phyloP scores from a whole-genome alignment of 2,888 invertebrate genomes.

The Chaetoderma sp. region DNA sequence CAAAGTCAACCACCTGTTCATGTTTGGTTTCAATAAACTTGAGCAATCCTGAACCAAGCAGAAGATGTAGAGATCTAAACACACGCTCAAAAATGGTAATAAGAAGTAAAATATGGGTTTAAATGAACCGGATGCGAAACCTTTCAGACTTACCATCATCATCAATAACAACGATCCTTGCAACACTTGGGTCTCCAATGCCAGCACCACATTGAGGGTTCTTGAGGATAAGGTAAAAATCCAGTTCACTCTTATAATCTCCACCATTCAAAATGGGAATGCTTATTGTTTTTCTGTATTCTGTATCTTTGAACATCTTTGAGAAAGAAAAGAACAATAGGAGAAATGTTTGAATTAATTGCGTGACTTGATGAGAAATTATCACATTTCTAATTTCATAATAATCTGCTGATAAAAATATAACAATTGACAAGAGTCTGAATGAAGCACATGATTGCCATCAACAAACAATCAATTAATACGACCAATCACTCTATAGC shows the following conservation, averaged over 20 bases:
- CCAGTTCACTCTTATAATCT: slow-evolving; percentile 61
- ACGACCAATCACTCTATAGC: no score
- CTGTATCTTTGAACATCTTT: slow-evolving; percentile 61
- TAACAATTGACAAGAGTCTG: not conserved
- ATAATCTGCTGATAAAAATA: no score
- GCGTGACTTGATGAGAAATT: not conserved
- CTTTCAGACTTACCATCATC: slow-evolving; percentile 67
- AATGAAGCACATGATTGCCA: no score
- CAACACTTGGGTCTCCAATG: slow-evolving; percentile 62
- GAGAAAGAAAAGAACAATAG: not conserved
- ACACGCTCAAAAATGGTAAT: no score
- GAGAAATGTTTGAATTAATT: slow-evolving; percentile 1
- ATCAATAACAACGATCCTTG: slow-evolving; percentile 64
- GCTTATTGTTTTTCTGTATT: slow-evolving; percentile 56
- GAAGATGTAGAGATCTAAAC: no score
- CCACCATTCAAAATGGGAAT: slow-evolving; percentile 65
- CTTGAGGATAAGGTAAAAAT: slow-evolving; percentile 64
- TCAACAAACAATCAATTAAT: no score
- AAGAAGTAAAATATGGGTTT: not conserved
- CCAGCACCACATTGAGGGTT: slow-evolving; percentile 55
- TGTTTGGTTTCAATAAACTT: no score
- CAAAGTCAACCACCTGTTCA: no score
- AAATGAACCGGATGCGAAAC: not conserved
- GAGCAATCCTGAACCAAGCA: no score
- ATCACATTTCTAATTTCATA: not conserved